phyloP scores from a whole-genome alignment of 2,797 vertebrate genomes.

The Eidolon dupreanum region DNA sequence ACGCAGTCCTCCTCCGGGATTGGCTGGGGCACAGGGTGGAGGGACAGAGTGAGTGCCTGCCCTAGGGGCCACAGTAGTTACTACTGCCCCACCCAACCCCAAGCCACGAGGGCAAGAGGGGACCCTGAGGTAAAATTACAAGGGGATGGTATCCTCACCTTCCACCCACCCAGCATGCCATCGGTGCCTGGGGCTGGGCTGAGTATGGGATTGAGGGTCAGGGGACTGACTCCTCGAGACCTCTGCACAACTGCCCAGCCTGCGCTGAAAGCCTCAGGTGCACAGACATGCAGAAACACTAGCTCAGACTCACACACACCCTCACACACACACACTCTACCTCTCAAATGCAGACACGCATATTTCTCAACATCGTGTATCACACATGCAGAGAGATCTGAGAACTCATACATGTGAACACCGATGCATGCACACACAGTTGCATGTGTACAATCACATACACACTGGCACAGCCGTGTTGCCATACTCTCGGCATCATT shows the following conservation, averaged over 20 bases:
- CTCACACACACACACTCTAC: background rate
- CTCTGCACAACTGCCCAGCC: background rate
- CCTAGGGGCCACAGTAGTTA: too few relatives aligned
- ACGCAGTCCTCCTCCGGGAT: slow-evolving; percentile 91
- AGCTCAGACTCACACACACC: background rate
- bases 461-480: background rate
- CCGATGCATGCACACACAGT: too few relatives aligned
- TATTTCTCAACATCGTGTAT: background rate
- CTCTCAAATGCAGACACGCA: background rate
- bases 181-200: too few relatives aligned
- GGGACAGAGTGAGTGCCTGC: background rate
- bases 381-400: background rate
- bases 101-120: accelerated
- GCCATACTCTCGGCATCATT: background rate
- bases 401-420: background rate
- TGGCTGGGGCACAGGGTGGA: slow-evolving; percentile 87
- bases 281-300: background rate
- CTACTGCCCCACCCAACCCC: accelerated
- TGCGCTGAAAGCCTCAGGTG: background rate
- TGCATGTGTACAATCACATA: background rate
- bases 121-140: background rate
- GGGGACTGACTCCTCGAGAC: background rate
- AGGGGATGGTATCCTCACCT: background rate
- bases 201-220: background rate
- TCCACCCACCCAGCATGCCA: background rate